Base-by-base conservation (phyloP, 2,797 vertebrate species). In the Hemibagrus guttatus region DNA sequence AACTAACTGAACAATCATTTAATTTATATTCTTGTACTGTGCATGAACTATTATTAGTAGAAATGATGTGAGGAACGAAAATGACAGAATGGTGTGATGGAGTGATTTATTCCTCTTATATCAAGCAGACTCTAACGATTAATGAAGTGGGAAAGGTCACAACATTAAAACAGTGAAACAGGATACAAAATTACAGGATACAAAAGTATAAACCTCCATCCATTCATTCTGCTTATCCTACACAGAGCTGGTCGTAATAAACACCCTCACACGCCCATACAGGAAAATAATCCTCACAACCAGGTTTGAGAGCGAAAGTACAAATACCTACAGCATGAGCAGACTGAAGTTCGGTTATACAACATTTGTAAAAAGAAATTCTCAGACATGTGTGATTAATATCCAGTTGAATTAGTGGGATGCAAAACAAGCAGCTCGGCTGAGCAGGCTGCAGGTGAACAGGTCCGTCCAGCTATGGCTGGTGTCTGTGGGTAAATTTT, bases 381-480 rank as follows among this genome's bases (percentile, higher is more conserved):
- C 23, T 17, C 35, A 64, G 59, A 19, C 59, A 61, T 28, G 6
- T 80, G 56, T 21, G 59, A 14, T 83, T 66, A 26, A 39, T 54
- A 80, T 66, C 42, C 54, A 35, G 61, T 88, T 87, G 82, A 72
- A 89, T 78, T 56, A 63, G 6, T n/a, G 16, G 39, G 49, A 74
- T 52, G 4, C 85, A 76, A 71, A 84, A 42, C 39, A 83, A 83
- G 85, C 84, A 69, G 72, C 81, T 84, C 85, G 84, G 35, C 35
- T 39, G 84, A 81, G 74, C 61, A 76, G 46, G 28, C 85, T 59
- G 68, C 54, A 42, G 52, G 42, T 81, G 78, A 89, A 90, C 90
- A 88, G 91, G 89, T 86, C 69, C 17, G 81, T 89, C 56, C 84
- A 71, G 81, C 42, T 88, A 86, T 87, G 86, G 83, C 90, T 86